Percentiles rank a stretch among this genome's conserved stretches.
phyloP scores from a whole-genome alignment of 2,797 vertebrate species.

The Sciaenops ocellatus region DNA sequence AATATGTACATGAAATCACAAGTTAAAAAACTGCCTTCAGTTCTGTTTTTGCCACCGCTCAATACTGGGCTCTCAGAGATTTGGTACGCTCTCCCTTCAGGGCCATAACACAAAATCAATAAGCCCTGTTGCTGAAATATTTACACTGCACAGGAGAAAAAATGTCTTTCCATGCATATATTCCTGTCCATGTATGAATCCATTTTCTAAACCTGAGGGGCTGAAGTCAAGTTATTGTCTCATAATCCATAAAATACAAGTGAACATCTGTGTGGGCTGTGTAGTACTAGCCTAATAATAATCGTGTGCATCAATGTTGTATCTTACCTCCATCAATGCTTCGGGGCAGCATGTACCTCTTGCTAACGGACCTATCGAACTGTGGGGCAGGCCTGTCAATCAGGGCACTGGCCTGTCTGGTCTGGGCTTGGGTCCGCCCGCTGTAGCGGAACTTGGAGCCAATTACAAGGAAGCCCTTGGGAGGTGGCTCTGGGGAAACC shows the following conservation, averaged over 20 bases:
- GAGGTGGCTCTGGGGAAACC: slow-evolving; percentile 97
- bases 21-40: slow-evolving; percentile 9
- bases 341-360: slow-evolving; percentile 95
- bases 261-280: not conserved
- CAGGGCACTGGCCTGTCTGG: slow-evolving; percentile 95
- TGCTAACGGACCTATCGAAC: slow-evolving; percentile 97
- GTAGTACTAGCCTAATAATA: too few species aligned
- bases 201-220: not conserved
- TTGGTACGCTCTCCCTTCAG: not conserved
- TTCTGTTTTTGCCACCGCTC: not conserved
- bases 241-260: not conserved
- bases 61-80: not conserved
- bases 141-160: not conserved
- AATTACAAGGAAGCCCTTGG: slow-evolving; percentile 98
- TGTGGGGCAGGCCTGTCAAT: slow-evolving; percentile 97
- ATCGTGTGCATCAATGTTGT: too few species aligned
- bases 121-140: slow-evolving; percentile 17
- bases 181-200: not conserved
- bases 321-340: slow-evolving; percentile 95
- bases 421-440: slow-evolving; percentile 97
- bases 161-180: not conserved
- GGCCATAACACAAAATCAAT: slow-evolving; percentile 26
- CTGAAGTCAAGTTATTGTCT: not conserved
- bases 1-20: not conserved
- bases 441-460: slow-evolving; percentile 99